Evolutionary conservation across 2,113 vertebrate species (phyloP).

Genomic region (cattle (Bos taurus)): ARS-UCD2.0 NC_037334.1:96354501-96355000

Average conservation of each 20-base stretch:
- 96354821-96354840: background rate
- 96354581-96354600: background rate
- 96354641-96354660: background rate
- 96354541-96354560: background rate
- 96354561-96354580: background rate
- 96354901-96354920: background rate
- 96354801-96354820: background rate
- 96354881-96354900: background rate
- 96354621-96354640: background rate
- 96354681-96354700: background rate
- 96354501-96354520: background rate
- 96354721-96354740: background rate
- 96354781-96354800: constrained; percentile 1
- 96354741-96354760: background rate
- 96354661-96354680: constrained; percentile 16
- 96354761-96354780: background rate
- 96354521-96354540: background rate
- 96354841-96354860: background rate
- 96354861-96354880: background rate
- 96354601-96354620: background rate
- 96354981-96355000: constrained; percentile 6
- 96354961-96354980: constrained; percentile 18
- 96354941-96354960: background rate
- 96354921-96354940: constrained; percentile 4
- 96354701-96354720: background rate